Evolutionary conservation across 2,797 vertebrate genomes (phyloP).

Genomic region (Xenops minutus): DNA sequence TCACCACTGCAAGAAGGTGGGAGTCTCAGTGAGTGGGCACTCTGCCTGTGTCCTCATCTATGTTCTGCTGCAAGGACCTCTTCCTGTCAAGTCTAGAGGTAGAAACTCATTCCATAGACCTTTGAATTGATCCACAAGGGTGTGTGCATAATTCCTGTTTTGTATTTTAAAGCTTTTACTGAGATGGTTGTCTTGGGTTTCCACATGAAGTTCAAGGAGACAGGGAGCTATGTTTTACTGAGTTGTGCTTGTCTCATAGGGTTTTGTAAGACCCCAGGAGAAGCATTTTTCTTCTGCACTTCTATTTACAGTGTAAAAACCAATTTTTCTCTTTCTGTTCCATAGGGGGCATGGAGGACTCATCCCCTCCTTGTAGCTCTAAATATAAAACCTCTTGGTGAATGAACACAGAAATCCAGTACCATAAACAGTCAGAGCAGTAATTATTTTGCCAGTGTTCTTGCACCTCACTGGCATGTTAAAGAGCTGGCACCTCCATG

Average conservation of each 20-base stretch:
- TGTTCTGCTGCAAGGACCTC: background rate
- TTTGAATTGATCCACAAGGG: background rate
- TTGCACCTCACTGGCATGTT: background rate
- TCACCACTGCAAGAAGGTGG: background rate
- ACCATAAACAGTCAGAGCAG: background rate
- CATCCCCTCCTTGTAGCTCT: background rate
- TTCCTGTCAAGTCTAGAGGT: background rate
- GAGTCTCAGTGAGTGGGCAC: background rate
- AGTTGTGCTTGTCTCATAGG: background rate
- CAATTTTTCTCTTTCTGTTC: background rate
- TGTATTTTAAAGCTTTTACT: background rate
- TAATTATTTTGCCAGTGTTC: background rate
- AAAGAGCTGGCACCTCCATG: background rate
- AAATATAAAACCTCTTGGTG: background rate
- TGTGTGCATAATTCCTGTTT: background rate
- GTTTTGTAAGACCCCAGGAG: background rate
- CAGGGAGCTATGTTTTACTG: background rate
- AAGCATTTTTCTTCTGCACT: background rate
- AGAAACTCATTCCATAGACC: background rate
- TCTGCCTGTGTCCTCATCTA: background rate
- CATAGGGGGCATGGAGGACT: fast-evolving
- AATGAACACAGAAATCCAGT: background rate
- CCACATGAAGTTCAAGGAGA: background rate
- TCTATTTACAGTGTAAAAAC: background rate
- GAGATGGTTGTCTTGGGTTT: background rate